Percentiles rank a stretch among this genome's conserved stretches.
Evolutionary conservation across 64 coral and sea anemone species (phyloP).

Genomic region (Platygyra sinensis): DNA sequence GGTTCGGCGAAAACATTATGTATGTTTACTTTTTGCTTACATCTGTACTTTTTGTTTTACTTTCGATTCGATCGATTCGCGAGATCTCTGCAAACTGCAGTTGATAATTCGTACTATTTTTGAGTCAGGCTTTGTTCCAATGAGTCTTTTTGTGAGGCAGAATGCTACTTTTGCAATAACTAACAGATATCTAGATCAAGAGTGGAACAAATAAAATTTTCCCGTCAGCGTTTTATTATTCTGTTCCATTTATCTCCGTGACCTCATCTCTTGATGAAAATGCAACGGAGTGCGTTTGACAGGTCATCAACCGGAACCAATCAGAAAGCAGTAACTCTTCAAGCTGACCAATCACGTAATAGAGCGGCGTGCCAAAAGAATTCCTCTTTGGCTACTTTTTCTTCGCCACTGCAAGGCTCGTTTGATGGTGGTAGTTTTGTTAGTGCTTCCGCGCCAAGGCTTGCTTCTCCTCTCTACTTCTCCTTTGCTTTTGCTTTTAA

Average conservation of each 20-base stretch:
- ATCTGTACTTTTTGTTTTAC: not conserved
- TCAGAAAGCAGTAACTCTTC: not conserved
- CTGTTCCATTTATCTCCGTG: constrained; percentile 10
- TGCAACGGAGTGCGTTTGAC: not conserved
- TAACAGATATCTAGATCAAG: not conserved
- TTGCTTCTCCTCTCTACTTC: constrained; percentile 40
- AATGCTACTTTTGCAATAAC: not conserved
- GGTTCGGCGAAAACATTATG: not conserved
- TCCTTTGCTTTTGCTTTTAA: constrained; percentile 32
- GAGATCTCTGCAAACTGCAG: not conserved
- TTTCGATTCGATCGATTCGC: not conserved
- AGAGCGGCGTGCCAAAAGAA: not conserved
- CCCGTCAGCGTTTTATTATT: not conserved
- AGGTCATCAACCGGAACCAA: not conserved
- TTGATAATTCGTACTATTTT: not conserved
- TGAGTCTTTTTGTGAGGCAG: too few species aligned
- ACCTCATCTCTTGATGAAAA: constrained; percentile 8
- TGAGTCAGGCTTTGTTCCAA: not conserved
- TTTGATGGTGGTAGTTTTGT: constrained; percentile 30
- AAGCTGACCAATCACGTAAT: constrained; percentile 1
- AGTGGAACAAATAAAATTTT: constrained; percentile 12
- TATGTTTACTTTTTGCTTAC: not conserved
- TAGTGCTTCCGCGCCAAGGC: constrained; percentile 49
- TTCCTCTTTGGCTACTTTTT: constrained; percentile 3
- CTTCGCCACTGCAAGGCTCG: constrained; percentile 34